phyloP scores from a whole-genome alignment of 2,888 invertebrate species.

The Synanthedon andrenaeformis region DNA sequence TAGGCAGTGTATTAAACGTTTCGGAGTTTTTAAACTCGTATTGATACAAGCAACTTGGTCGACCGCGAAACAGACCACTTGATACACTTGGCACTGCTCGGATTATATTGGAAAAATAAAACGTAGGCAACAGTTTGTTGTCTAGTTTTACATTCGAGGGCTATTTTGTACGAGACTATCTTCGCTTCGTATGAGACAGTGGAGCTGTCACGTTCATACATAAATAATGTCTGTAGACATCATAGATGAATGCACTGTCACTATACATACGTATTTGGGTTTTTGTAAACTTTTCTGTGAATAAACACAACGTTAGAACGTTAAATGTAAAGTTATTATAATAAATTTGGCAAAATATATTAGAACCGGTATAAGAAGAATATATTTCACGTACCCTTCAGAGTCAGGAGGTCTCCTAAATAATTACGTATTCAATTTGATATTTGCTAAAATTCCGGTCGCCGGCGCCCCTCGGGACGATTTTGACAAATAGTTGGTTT shows the following conservation, averaged over 20 bases:
- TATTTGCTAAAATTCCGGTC: slow-evolving; percentile 49
- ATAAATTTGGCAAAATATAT: too few relatives aligned
- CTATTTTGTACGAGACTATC: background rate
- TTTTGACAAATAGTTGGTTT: slow-evolving; percentile 64
- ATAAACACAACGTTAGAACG: too few relatives aligned
- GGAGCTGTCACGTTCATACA: background rate
- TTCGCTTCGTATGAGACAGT: background rate
- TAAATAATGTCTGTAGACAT: background rate
- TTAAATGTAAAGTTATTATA: too few relatives aligned
- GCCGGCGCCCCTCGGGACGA: slow-evolving; percentile 46
- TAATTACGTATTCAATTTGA: slow-evolving; percentile 50
- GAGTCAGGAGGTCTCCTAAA: slow-evolving; percentile 28
- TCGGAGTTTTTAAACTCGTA: slow-evolving; percentile 52
- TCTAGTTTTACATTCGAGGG: slow-evolving; percentile 7
- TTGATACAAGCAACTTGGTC: slow-evolving; percentile 42
- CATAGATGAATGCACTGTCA: background rate
- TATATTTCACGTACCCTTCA: slow-evolving; percentile 5
- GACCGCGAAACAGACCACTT: slow-evolving; percentile 47
- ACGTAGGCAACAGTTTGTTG: slow-evolving; percentile 56
- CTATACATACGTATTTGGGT: too few relatives aligned
- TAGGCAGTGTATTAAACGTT: slow-evolving; percentile 53
- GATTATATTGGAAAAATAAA: slow-evolving; percentile 51
- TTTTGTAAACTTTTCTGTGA: too few relatives aligned
- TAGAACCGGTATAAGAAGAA: too few relatives aligned
- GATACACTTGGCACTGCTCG: slow-evolving; percentile 51